Evolutionary conservation across 2,888 invertebrate species (phyloP), one percentile per base, ranked within the genome.

Genomic region (Rambutsinella grinnellia): DNA sequence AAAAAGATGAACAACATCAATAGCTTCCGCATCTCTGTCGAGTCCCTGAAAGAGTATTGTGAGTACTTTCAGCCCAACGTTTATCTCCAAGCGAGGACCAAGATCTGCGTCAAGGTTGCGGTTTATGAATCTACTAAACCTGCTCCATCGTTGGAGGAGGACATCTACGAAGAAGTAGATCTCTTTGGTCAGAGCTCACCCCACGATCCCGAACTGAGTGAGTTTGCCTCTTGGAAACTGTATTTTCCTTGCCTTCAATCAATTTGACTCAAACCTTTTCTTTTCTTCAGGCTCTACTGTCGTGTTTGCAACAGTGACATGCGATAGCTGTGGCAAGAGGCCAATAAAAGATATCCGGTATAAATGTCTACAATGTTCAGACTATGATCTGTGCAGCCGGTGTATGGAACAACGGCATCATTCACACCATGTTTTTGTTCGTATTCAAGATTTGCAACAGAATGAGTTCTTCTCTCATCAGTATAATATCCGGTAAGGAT

Each of bases 161-260:
- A 72, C 36, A 36, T 72, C 51, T 72, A 72, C 27, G 72, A 72
- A 46, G 72, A 72, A 72, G 72, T 65, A 53, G 72, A 72, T 72
- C 72, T 72, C 27, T 72, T 72, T 24, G 72, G 72, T 65, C 65
- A 65, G 23, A 72, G 51, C 24, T 51, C 65, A 19, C 49, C 49
- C 26, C 72, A 72, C 51, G 65, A 72, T 72, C 72, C 72, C 3
- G 72, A 72, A 6, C 28, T 72, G 47, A 74, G 74, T 66, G 61
- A 61, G 66, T 23, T n/a, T n/a, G n/a, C n/a, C n/a, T n/a, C n/a
- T n/a, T n/a, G n/a, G n/a, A n/a, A 8, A 44, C 44, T 44, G 8
- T 44, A 10, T 44, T 44, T 44, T 44, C 8, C 13, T 13, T 44
- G 8, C 44, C 8, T 8, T 13, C 13, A 8, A 44, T 44, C 44